Evolutionary conservation across 2,113 vertebrate species (phyloP).

Genomic region (Eubucco bourcierii): DNA sequence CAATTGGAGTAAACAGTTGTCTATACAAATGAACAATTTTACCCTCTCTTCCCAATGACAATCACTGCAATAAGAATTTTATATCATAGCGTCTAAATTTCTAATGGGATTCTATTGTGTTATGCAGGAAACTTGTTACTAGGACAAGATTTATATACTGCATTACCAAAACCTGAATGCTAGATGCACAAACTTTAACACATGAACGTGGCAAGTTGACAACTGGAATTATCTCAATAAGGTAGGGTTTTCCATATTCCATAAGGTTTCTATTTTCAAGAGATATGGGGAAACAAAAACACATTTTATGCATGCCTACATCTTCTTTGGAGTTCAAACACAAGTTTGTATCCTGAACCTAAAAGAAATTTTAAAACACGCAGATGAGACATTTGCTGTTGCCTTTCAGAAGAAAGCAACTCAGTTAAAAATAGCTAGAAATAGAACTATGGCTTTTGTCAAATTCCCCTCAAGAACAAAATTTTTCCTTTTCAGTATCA

Average conservation of each 20-base stretch:
- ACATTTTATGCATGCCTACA: background rate
- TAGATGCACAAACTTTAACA: slow-evolving; percentile 7
- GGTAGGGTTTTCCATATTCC: background rate
- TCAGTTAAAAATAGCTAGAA: background rate
- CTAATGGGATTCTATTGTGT: background rate
- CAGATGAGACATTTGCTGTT: background rate
- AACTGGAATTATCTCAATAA: background rate
- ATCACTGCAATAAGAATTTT: background rate
- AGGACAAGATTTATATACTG: slow-evolving; percentile 24
- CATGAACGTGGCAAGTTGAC: background rate
- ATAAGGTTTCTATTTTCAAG: background rate
- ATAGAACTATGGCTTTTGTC: background rate
- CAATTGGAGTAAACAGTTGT: background rate
- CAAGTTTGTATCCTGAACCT: background rate
- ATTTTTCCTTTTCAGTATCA: background rate
- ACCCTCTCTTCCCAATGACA: background rate
- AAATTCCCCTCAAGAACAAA: background rate
- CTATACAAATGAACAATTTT: slow-evolving; percentile 12
- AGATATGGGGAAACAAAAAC: background rate
- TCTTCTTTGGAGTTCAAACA: background rate
- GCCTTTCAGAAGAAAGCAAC: background rate
- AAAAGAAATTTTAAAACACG: background rate
- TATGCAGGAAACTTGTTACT: background rate
- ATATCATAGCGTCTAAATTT: background rate
- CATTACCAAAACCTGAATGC: slow-evolving; percentile 26